These are phyloP conservation scores for Ophioninae sp. DNA, from an alignment of 2,888 invertebrate genomes.

Conservation along the genomic window DNA sequence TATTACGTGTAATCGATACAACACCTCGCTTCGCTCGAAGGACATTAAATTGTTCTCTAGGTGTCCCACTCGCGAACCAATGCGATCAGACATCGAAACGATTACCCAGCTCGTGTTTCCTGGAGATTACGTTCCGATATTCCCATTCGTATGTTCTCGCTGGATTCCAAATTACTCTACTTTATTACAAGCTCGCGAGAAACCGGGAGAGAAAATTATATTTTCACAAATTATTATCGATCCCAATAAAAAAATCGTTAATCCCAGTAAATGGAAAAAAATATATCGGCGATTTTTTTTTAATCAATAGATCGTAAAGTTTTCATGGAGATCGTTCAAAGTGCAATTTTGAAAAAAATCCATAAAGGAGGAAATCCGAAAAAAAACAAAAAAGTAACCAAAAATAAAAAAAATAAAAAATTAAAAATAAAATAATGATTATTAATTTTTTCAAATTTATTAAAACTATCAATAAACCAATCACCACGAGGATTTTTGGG, in stretches of 20 bases:
- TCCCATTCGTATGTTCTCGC: neutral
- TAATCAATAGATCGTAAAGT: neutral
- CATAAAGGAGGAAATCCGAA: neutral
- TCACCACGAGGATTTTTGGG: too few relatives aligned
- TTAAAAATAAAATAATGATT: too few relatives aligned
- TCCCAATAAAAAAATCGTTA: neutral
- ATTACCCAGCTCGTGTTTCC: neutral
- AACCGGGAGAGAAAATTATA: neutral
- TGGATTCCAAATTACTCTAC: neutral
- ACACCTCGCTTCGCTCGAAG: constrained; percentile 14
- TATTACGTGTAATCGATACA: constrained; percentile 58
- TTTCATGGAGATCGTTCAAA: neutral
- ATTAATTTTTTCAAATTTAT: too few relatives aligned
- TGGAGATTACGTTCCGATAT: neutral
- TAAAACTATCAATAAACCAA: too few relatives aligned
- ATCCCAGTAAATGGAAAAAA: neutral
- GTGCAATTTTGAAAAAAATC: neutral
- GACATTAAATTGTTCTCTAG: constrained; percentile 18
- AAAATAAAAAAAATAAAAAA: too few relatives aligned
- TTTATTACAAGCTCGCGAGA: neutral
- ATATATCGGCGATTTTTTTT: neutral
- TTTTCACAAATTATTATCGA: neutral
- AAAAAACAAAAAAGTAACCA: too few relatives aligned
- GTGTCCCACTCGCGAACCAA: constrained; percentile 2
- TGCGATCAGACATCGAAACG: constrained; percentile 13